These are phyloP conservation scores for Podiceps cristatus DNA, from an alignment of 2,113 vertebrate genomes.

Conservation along the genomic window DNA sequence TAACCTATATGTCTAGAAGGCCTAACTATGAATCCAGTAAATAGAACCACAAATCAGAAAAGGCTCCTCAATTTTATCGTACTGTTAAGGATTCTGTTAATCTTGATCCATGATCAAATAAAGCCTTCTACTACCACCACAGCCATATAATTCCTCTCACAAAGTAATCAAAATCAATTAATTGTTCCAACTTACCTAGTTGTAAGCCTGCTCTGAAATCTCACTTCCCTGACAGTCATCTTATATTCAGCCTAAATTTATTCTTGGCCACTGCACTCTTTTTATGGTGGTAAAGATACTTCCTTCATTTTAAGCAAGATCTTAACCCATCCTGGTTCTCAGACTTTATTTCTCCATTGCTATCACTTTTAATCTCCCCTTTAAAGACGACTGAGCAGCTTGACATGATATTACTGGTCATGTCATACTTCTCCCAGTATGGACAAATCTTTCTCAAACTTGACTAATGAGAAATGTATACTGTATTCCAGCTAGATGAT, in stretches of 20 bases:
- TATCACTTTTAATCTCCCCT: neutral
- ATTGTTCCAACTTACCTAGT: neutral
- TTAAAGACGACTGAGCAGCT: neutral
- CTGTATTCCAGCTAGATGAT: neutral
- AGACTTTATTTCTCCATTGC: neutral
- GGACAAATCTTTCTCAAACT: neutral
- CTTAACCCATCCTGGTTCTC: neutral
- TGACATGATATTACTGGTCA: neutral
- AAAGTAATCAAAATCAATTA: neutral
- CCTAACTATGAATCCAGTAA: neutral
- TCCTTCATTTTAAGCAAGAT: neutral
- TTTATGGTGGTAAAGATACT: neutral
- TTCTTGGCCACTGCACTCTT: neutral
- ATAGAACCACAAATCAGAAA: neutral
- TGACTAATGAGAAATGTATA: neutral
- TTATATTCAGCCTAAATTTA: neutral
- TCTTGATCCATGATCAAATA: neutral
- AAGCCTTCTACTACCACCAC: neutral
- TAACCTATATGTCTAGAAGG: neutral
- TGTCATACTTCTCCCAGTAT: neutral
- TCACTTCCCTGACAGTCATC: neutral
- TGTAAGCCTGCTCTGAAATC: neutral
- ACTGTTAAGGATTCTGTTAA: neutral
- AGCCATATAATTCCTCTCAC: neutral
- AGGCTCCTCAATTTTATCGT: neutral